Percentiles rank a stretch among this genome's conserved stretches.
Evolutionary conservation across 2,113 vertebrate species (phyloP).

Genomic region (Spermophilus dauricus): DNA sequence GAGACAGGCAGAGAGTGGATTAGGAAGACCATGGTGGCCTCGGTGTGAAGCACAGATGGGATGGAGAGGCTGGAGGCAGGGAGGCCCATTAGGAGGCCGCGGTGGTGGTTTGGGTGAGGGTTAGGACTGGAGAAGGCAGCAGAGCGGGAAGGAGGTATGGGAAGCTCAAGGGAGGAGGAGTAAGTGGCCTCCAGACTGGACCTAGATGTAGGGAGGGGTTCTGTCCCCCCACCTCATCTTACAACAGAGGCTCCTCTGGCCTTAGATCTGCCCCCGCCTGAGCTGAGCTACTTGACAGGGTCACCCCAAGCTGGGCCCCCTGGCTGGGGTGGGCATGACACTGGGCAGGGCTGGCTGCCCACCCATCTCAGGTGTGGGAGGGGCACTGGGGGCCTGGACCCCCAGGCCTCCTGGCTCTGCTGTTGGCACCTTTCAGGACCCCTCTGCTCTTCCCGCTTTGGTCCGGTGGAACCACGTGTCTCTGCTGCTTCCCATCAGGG

Average conservation of each 20-base stretch:
- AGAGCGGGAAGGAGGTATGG: neutral
- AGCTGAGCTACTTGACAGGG: neutral
- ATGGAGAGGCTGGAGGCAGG: neutral
- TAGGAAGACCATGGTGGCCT: neutral
- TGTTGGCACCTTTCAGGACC: neutral
- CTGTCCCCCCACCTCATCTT: neutral
- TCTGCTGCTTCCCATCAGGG: neutral
- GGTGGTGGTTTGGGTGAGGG: neutral
- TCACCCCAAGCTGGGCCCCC: neutral
- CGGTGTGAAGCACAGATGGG: neutral
- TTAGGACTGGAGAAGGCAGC: neutral
- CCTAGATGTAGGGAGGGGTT: neutral
- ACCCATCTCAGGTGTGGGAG: neutral
- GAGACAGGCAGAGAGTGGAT: neutral
- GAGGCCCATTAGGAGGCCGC: neutral
- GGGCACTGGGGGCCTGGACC: no score
- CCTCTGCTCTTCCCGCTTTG: neutral
- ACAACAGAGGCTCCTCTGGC: neutral
- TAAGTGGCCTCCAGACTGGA: neutral
- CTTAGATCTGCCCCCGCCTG: neutral
- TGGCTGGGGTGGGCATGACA: neutral
- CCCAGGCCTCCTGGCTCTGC: neutral
- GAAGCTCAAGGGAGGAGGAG: neutral
- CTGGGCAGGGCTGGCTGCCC: neutral
- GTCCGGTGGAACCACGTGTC: neutral